Base-by-base conservation (phyloP, 2,797 vertebrate genomes). In the Lates japonicus region DNA sequence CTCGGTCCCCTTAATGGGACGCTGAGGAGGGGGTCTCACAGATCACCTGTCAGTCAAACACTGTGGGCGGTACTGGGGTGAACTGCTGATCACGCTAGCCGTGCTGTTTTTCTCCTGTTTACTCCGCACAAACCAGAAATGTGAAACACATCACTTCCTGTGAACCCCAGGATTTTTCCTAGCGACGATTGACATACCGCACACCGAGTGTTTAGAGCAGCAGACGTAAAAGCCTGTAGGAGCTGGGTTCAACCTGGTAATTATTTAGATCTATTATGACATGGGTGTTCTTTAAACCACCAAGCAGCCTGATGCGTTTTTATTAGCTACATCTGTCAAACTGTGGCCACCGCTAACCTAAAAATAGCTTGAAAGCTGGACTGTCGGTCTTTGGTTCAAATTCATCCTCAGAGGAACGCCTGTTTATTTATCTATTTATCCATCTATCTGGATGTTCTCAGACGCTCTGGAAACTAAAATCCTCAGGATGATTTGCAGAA, bases 231-330 rank as follows among this genome's bases (percentile, higher is more conserved):
- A 80, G 70, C 75, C 68, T 67, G 12, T 20, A 55, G 39, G 57
- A 75, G 13, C 52, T 66, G 63, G 2, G 29, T 41, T 25, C 10
- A 61, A 22, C 33, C 60, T 35, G 62, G 63, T 59, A 33, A 48
- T 68, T 83, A 73, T 84, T 81, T 74, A 20, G 55, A 65, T 22
- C 16, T 35, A 9, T 74, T 29, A 44, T 55, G 1, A 51, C 13
- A 29, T 12, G 37, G 39, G 39, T 46, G 7, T 42, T 7, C 12
- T 1, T 2, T 6, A 25, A 25, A 52, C n/a, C 52, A 54, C 52
- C 13, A 3, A 9, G 5, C 13, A 29, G 25, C 6, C n/a, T 14
- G 4, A 14, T 12, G 25, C 0, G 12, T 29, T 69, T 71, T 58
- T 33, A 69, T 25, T 14, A 1, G 37, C 13, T 44, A 3, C 35